Conservation (phyloP, 2,888 invertebrate species). For the Phengaris arion region DNA sequence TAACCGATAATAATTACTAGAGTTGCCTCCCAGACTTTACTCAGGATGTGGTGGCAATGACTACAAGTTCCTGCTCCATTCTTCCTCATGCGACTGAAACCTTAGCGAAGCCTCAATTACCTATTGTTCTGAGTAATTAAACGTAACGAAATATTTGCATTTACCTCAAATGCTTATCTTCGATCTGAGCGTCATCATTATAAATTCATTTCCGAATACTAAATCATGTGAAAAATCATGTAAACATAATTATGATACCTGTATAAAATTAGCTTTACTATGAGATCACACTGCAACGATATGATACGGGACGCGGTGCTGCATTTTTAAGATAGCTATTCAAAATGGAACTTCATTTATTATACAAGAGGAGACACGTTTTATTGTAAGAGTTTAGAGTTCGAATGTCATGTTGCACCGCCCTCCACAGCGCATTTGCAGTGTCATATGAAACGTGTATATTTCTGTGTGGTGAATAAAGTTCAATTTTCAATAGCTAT, state of each 20-base stretch:
- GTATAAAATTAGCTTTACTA: too few species aligned
- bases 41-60: conserved; percentile 25
- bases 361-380: too few species aligned
- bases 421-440: too few species aligned
- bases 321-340: too few species aligned
- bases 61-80: conserved; percentile 30
- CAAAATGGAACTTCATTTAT: too few species aligned
- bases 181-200: neutral
- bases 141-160: conserved; percentile 9
- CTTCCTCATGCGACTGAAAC: conserved; percentile 27
- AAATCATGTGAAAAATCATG: neutral
- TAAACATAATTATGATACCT: neutral
- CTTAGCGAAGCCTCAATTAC: conserved; percentile 35
- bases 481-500: too few species aligned
- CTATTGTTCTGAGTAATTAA: conserved; percentile 37
- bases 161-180: neutral
- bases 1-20: neutral
- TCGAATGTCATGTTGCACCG: too few species aligned
- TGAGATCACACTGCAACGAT: too few species aligned
- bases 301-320: too few species aligned
- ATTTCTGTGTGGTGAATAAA: too few species aligned
- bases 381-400: too few species aligned
- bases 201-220: neutral
- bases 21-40: neutral
- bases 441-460: too few species aligned